Evolutionary conservation across 2,113 vertebrate species (phyloP), one percentile per base, ranked within the genome.

Genomic region (Amphilophus citrinellus): DNA sequence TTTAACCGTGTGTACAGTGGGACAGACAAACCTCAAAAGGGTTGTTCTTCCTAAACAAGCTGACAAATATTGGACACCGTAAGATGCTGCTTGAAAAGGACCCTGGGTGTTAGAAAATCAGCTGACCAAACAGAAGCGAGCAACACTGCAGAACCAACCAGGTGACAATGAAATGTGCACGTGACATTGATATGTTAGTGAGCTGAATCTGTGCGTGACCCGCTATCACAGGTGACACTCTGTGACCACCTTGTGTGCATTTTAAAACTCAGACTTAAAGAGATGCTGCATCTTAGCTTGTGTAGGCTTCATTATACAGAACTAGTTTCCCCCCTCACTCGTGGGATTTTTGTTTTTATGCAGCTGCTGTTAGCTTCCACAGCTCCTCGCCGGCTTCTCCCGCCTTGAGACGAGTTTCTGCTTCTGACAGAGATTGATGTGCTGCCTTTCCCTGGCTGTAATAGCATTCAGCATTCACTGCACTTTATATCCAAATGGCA

Each of bases 401-500:
- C 39, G 87, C 78, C 88, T 87, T 82, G 61, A 84, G 77, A 86
- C 66, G 14, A 85, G 85, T 90, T 91, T 88, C 83, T 76, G 76
- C 88, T 61, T 77, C 61, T 90, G 90, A 93, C 92, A 91, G 89
- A 91, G 92, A 95, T 93, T 91, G 93, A 95, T 94, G 90, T 80
- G 65, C 84, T 47, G 87, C 86, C 80, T 85, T 86, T 91, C 85
- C 84, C 76, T 10, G 24, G 85, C 73, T 78, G 84, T 89, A 90
- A 91, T 79, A 89, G 86, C 88, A 85, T 86, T 91, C 88, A 87
- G 87, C 88, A 90, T 90, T 91, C 88, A 60, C 89, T 76, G 86
- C 91, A 91, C 90, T 94, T 94, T 93, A 93, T 88, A 90, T 93
- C 92, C 87, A 91, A 94, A 94, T 93, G 88, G 88, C 84, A 88